A percentile compares a stretch with the other conserved stretches of the same genome.
Conservation (phyloP, 1,140 invertebrate species). For the Calliphora vicina region DNA sequence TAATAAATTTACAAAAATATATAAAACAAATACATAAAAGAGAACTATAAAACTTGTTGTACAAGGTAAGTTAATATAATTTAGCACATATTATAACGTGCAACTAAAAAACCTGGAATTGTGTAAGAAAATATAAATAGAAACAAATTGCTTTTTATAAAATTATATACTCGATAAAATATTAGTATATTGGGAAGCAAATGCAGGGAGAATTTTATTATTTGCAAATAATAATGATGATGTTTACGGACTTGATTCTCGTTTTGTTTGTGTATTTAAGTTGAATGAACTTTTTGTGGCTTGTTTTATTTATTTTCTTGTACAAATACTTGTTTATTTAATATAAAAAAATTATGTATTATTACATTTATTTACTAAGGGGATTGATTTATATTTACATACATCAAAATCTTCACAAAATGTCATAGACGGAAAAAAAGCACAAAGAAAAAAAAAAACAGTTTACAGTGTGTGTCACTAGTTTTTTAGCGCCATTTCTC, state of each 20-base stretch:
- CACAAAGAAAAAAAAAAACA: background rate
- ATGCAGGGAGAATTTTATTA: background rate
- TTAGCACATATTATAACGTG: too few relatives aligned
- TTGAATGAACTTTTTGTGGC: slow-evolving; percentile 12
- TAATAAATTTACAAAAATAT: background rate
- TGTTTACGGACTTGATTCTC: background rate
- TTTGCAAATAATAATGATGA: background rate
- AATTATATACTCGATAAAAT: too few relatives aligned
- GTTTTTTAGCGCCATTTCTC: background rate
- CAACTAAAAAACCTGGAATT: too few relatives aligned
- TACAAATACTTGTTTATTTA: background rate
- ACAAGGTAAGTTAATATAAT: background rate
- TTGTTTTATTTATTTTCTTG: background rate
- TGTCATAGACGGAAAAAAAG: too few relatives aligned
- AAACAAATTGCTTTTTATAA: too few relatives aligned
- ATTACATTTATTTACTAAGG: background rate
- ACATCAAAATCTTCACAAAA: too few relatives aligned
- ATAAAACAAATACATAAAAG: background rate
- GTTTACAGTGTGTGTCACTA: background rate
- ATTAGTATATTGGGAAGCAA: too few relatives aligned
- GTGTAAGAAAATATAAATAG: too few relatives aligned
- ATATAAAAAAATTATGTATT: background rate
- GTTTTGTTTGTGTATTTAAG: background rate
- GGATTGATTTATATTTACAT: background rate
- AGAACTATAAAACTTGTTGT: background rate